Conservation (phyloP, 1,140 invertebrate genomes). For the Luehdorfia chinensis region DNA sequence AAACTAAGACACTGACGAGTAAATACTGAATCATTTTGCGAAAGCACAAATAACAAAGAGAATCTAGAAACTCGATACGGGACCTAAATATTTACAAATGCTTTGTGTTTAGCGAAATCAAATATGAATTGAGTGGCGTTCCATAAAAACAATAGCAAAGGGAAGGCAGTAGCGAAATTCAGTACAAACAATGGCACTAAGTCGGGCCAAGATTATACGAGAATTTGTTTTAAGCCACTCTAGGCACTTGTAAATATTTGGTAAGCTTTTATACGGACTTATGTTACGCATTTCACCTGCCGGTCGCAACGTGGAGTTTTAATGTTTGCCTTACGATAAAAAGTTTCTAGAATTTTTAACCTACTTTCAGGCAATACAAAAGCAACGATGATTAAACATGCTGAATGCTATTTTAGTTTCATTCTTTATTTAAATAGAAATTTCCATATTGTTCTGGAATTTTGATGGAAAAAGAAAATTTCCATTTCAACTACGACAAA, state of each 20-base stretch:
- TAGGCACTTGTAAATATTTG: conserved; percentile 72
- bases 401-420: conserved; percentile 12
- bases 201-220: conserved; percentile 61
- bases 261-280: conserved; percentile 57
- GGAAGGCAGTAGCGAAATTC: conserved; percentile 50
- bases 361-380: conserved; percentile 15
- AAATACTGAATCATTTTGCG: conserved; percentile 22
- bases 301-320: conserved; percentile 43
- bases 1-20: no score
- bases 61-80: conserved; percentile 62
- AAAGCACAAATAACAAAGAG: conserved; percentile 43
- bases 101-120: conserved; percentile 70
- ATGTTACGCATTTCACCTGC: conserved; percentile 55
- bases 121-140: conserved; percentile 63
- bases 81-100: conserved; percentile 67
- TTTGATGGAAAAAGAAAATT: conserved; percentile 1
- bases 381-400: conserved; percentile 12
- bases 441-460: conserved; percentile 10
- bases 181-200: conserved; percentile 62
- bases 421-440: conserved; percentile 3
- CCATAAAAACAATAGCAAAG: conserved; percentile 41
- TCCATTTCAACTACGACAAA: background rate
- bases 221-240: conserved; percentile 76
- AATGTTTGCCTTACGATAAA: conserved; percentile 45
- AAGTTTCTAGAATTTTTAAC: conserved; percentile 20